Conservation (phyloP, 2,113 vertebrate species). For the Patagioenas fasciata region DNA sequence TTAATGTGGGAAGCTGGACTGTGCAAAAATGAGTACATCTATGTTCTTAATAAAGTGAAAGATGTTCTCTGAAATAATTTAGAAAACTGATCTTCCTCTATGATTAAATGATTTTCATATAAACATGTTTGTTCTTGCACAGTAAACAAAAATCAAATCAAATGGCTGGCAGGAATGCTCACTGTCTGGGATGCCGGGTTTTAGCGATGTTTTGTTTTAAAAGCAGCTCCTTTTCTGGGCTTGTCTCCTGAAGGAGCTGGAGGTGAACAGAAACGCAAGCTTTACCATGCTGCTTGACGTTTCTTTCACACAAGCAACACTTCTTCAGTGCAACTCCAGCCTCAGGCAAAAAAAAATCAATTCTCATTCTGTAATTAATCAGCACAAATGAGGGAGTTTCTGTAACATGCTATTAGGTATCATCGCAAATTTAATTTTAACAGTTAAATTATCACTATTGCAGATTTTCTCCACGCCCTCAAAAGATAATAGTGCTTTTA, state of each 20-base stretch:
- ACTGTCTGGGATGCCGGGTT: neutral
- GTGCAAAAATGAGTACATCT: fast-evolving
- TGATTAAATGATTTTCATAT: neutral
- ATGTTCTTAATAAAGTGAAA: neutral
- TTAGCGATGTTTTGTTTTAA: neutral
- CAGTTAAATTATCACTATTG: neutral
- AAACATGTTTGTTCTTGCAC: neutral
- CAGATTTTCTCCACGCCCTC: neutral
- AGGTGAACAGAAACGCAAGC: neutral
- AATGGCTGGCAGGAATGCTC: neutral
- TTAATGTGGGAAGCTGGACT: neutral
- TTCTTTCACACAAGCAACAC: neutral
- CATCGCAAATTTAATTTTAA: neutral
- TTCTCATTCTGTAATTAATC: neutral
- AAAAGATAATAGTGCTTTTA: neutral
- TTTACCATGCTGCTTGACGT: neutral
- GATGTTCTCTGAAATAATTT: neutral
- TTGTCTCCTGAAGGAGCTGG: neutral
- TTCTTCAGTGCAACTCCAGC: neutral
- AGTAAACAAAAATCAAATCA: neutral
- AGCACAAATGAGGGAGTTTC: neutral
- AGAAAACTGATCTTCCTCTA: neutral
- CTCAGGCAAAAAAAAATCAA: neutral
- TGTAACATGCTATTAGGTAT: neutral
- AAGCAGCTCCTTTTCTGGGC: neutral